Evolutionary conservation across 30 jellyfish, hydroid and myxozoan species (phyloP), one percentile per base, ranked within the genome.

Genomic region (Calvadosia cruxmelitensis): DNA sequence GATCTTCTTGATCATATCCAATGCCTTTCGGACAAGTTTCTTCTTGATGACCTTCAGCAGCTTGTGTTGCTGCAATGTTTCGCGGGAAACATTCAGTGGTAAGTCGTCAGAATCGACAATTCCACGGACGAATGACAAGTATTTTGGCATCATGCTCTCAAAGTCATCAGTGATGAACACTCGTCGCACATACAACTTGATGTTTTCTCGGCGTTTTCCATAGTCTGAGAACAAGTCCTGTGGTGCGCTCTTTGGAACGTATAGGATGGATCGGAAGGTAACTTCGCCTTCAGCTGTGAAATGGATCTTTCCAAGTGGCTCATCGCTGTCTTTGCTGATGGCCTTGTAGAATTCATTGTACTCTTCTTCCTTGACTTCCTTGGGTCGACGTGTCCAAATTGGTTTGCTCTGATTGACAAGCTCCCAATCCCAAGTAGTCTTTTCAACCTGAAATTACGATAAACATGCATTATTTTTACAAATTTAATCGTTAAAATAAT

Each of bases 71-170:
- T 93, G 99, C 1, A 85, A 83, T 28, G 94, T 91, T 64, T 93
- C 99, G 81, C 99, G 99, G 28, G 97, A 86, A 1, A 93, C 99
- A 77, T 93, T 93, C 77, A 93, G 69, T 50, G 99, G 99, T 72
- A 93, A 68, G 48, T 93, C 99, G 77, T 93, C 99, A 27, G 96
- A 84, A 74, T 93, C 99, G 23, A 93, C 96, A 64, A 93, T 92
- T 0, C 99, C 99, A 52, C 74, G 73, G 79, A 93, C 70, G 52
- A 84, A 85, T 23, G 95, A 70, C 35, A 92, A 76, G 63, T 84
- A 93, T 62, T 93, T 86, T 27, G 99, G 99, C 94, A 84, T 77
- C 96, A 93, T 84, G 70, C 78, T 93, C 49, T 84, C 92, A 75
- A 86, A 84, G 64, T 84, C 92, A 74, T 84, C 96, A 31, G 95